phyloP scores from a whole-genome alignment of 1,140 invertebrate species.

The Vanessa atalanta region DNA sequence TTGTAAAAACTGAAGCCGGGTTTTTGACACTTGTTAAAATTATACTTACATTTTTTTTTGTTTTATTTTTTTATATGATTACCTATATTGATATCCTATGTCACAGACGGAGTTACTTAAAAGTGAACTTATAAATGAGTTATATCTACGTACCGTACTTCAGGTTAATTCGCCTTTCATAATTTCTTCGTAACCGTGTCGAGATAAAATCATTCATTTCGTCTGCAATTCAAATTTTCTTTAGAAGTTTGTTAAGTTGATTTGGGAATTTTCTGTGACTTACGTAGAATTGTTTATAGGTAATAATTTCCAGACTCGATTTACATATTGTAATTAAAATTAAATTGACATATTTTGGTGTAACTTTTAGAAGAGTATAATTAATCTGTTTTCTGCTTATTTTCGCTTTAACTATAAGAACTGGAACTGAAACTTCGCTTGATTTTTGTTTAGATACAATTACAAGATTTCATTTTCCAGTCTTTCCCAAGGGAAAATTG shows the following conservation, averaged over 20 bases:
- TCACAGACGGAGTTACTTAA: too few species aligned
- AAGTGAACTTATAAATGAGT: neutral
- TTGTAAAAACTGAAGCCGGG: too few species aligned
- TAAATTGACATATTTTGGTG: neutral
- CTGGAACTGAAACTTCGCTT: too few species aligned
- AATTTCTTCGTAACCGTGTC: slow-evolving; percentile 19
- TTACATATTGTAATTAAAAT: slow-evolving; percentile 4
- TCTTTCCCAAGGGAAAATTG: too few species aligned
- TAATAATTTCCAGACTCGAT: slow-evolving; percentile 1
- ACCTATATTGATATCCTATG: too few species aligned
- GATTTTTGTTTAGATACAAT: too few species aligned
- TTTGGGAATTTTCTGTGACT: slow-evolving; percentile 26
- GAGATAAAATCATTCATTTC: slow-evolving; percentile 27
- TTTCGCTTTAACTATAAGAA: too few species aligned
- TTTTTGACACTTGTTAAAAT: too few species aligned
- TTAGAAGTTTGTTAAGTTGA: slow-evolving; percentile 42
- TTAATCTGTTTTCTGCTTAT: neutral
- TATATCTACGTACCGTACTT: neutral
- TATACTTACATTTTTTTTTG: neutral
- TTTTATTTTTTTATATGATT: neutral
- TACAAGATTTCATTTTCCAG: too few species aligned
- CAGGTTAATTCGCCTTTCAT: slow-evolving; percentile 20
- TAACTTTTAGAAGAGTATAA: neutral
- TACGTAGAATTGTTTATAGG: slow-evolving; percentile 19
- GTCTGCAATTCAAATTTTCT: slow-evolving; percentile 48